Base-by-base conservation (phyloP, 2,888 invertebrate species). In the Neoascia interrupta region DNA sequence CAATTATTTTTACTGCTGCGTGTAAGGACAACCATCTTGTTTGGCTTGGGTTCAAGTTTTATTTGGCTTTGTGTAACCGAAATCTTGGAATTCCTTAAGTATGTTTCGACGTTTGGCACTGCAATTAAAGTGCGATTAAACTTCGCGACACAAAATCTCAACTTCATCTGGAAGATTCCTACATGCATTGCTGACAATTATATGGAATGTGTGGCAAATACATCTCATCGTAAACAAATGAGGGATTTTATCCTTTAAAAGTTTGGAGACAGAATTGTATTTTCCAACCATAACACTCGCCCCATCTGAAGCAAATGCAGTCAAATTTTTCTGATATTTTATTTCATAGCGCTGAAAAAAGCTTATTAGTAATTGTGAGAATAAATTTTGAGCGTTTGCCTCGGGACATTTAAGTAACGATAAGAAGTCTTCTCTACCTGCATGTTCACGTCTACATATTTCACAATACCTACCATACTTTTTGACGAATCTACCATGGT, bases 261-360 rank as follows among this genome's bases (percentile, higher is more conserved):
- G 4, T 34, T 58, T 58, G 2, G 58, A 58, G 6, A 45, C 58
- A 2, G 34, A 58, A 13, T 58, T 36, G 2, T 45, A n/a, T 60
- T 45, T 60, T 8, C 45, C 47, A 3, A 43, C 28, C 43, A 58
- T 58, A 2, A 58, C 43, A 34, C 45, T 45, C 0, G 36, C 45
- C 4, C 36, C 36, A 36, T 45, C 45, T 2, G 45, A 47, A 15
- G 45, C 60, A 16, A 60, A 60, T 21, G 45, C 45, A 19, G 36
- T 18, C 31, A 47, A 60, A 31, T 60, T 60, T 4, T 60, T 15
- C 36, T 61, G 8, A n/a, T 11, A 61, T 3, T 11, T 15, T 49
- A 61, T 61, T 15, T 26, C 5, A 10, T 37, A n/a, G 2, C 13
- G 2, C 26, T 61, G 26, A 26, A 47, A 39, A 15, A 54, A 26